Evolutionary conservation across 2,113 vertebrate species (phyloP).

Genomic region (Mesembrinibis cayennensis): DNA sequence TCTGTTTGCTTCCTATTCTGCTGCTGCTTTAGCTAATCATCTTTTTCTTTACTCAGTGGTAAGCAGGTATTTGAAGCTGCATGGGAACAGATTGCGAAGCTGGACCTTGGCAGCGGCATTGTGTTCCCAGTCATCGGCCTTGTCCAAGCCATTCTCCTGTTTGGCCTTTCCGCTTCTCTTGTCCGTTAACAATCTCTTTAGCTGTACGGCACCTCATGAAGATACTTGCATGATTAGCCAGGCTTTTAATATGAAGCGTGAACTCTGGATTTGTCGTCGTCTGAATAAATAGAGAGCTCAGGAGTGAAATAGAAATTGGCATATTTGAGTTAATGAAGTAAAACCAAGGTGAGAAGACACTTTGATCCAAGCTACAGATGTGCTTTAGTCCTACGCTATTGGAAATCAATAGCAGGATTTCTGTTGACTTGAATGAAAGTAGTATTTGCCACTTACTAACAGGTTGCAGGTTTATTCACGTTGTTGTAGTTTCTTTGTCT

Average conservation of each 20-base stretch:
- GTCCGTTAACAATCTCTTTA: background rate
- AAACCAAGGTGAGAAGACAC: background rate
- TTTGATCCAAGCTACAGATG: background rate
- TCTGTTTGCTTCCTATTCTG: conserved; percentile 46
- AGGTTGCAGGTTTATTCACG: background rate
- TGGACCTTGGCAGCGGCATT: background rate
- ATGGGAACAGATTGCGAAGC: conserved; percentile 3
- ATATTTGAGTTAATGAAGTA: background rate
- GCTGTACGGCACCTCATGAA: background rate
- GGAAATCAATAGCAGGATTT: conserved; percentile 11
- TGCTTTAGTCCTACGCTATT: background rate
- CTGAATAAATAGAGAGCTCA: background rate
- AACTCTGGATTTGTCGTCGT: background rate
- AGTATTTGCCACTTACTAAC: background rate
- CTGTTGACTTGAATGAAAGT: background rate
- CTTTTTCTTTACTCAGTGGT: conserved; percentile 22
- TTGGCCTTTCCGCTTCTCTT: background rate
- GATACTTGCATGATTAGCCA: background rate
- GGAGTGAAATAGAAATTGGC: background rate
- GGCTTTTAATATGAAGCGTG: background rate
- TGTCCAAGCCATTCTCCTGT: background rate
- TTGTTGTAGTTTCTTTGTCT: background rate
- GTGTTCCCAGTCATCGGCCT: background rate
- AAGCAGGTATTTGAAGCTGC: conserved; percentile 38
- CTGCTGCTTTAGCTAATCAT: conserved; percentile 31